phyloP scores from a whole-genome alignment of 2,888 invertebrate species.

The Rotaria sp. region DNA sequence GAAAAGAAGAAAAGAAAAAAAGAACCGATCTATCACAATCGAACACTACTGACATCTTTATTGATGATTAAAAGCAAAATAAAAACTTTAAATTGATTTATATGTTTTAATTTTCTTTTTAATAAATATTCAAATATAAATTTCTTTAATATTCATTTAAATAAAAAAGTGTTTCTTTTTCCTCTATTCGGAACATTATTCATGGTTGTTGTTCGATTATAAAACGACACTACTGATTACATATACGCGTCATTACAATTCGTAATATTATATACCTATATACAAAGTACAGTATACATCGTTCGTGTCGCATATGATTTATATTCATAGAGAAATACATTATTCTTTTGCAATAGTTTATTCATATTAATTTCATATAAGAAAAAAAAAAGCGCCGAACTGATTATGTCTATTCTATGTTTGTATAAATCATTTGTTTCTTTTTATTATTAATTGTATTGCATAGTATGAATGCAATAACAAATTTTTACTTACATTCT shows the following conservation, averaged over 20 bases:
- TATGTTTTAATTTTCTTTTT: background rate
- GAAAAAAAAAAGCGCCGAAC: background rate
- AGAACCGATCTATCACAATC: too few relatives aligned
- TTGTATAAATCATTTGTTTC: too few relatives aligned
- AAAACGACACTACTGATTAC: background rate
- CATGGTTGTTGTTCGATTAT: slow-evolving; percentile 19
- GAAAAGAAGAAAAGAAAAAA: too few relatives aligned
- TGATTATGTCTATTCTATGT: too few relatives aligned
- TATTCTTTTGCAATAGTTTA: too few relatives aligned
- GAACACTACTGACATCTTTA: background rate
- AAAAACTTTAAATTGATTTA: too few relatives aligned
- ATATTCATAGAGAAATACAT: too few relatives aligned
- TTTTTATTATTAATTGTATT: background rate
- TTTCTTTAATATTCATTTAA: background rate
- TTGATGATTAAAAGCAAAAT: too few relatives aligned
- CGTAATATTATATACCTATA: background rate
- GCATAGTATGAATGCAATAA: background rate
- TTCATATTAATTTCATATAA: background rate
- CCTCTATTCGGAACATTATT: slow-evolving; percentile 10
- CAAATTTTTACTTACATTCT: background rate
- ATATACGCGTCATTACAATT: background rate
- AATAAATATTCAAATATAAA: background rate
- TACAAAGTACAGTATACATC: background rate
- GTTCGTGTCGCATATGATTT: too few relatives aligned
- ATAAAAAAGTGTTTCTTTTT: background rate